phyloP scores from a whole-genome alignment of 2,113 vertebrate genomes.

The Erythrolamprus reginae region DNA sequence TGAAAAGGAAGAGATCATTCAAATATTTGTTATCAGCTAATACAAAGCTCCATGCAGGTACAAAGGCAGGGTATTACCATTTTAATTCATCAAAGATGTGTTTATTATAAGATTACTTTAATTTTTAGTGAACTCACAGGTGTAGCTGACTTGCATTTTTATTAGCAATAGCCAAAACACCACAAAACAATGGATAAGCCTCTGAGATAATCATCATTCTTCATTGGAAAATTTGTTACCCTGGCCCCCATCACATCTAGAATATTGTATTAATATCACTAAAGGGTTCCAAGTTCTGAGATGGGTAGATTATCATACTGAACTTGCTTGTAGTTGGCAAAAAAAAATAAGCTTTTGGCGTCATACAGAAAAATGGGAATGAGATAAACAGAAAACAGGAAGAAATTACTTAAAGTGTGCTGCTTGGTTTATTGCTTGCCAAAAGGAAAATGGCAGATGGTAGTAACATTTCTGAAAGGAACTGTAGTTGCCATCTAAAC shows the following conservation, averaged over 20 bases:
- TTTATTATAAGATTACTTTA: background rate
- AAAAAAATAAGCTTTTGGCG: background rate
- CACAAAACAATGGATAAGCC: background rate
- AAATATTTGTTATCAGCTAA: background rate
- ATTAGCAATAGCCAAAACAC: background rate
- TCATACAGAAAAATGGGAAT: background rate
- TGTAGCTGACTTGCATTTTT: background rate
- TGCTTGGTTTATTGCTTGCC: background rate
- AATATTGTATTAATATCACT: background rate
- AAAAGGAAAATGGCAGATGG: slow-evolving; percentile 12
- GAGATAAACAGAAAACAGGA: background rate
- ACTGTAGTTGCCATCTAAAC: background rate
- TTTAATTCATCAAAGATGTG: background rate
- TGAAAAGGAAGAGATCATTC: background rate
- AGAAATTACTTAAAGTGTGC: background rate
- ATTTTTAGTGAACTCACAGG: background rate
- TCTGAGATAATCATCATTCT: background rate
- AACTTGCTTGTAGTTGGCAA: background rate
- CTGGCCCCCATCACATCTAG: background rate
- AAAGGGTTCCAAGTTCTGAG: background rate
- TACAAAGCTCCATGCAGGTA: background rate
- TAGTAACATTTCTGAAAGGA: background rate
- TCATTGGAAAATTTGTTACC: background rate
- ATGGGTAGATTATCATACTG: background rate
- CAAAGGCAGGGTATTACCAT: background rate